A percentile compares a stretch with the other conserved stretches of the same genome.
Conservation (phyloP, 2,113 vertebrate species). For the Sylvietta virens region DNA sequence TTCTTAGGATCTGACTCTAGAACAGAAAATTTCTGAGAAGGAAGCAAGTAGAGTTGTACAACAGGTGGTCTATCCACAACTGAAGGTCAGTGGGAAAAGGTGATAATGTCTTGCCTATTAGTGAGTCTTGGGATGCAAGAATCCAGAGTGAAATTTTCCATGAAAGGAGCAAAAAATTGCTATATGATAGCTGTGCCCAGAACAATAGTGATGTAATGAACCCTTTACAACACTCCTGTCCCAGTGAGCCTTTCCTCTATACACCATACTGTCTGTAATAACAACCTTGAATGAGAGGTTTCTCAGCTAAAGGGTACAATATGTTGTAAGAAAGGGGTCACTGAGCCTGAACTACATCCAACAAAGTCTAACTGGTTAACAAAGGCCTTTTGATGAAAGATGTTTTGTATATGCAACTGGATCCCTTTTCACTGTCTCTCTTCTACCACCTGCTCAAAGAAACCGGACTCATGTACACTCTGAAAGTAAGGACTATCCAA, state of each 20-base stretch:
- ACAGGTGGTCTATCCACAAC: neutral
- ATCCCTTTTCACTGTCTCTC: neutral
- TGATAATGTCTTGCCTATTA: neutral
- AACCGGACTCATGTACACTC: neutral
- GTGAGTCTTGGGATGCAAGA: neutral
- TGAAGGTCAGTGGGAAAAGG: neutral
- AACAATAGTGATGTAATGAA: neutral
- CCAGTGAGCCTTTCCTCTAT: neutral
- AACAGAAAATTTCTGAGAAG: neutral
- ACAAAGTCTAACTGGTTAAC: neutral
- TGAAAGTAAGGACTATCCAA: neutral
- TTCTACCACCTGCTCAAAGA: neutral
- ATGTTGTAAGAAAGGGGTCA: neutral
- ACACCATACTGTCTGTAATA: neutral
- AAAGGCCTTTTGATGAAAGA: neutral
- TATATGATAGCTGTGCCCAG: neutral
- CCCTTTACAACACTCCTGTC: neutral
- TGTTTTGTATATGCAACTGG: neutral
- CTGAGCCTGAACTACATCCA: neutral
- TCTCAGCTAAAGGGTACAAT: neutral
- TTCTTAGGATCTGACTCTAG: neutral
- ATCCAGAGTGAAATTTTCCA: neutral
- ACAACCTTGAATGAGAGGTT: neutral
- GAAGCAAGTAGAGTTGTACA: neutral
- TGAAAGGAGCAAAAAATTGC: neutral